These are phyloP conservation scores for Resseliella maxima DNA, from an alignment of 2,888 invertebrate species.

Conservation along the genomic window DNA sequence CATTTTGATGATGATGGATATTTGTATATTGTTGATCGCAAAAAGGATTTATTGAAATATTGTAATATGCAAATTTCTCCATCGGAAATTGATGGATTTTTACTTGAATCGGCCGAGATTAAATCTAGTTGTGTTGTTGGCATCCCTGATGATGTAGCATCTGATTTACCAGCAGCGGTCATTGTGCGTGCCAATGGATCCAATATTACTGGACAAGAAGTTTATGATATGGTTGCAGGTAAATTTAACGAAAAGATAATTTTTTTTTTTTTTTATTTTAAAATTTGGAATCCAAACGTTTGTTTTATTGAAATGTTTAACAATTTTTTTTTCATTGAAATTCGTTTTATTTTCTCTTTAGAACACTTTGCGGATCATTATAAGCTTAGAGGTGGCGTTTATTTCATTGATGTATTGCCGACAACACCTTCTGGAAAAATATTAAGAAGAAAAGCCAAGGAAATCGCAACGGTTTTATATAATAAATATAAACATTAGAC, in stretches of 20 bases:
- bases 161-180: slow-evolving; percentile 64
- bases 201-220: slow-evolving; percentile 60
- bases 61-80: slow-evolving; percentile 53
- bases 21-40: slow-evolving; percentile 57
- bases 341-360: neutral
- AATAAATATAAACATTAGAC: too few species aligned
- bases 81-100: slow-evolving; percentile 57
- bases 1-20: slow-evolving; percentile 57
- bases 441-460: neutral
- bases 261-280: too few species aligned
- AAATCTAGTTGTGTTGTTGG: slow-evolving; percentile 64
- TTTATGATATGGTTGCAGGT: slow-evolving; percentile 60
- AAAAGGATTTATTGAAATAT: slow-evolving; percentile 57
- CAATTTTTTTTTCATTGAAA: neutral
- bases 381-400: slow-evolving; percentile 46
- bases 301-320: neutral
- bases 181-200: slow-evolving; percentile 61
- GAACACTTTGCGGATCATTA: neutral
- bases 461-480: neutral
- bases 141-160: slow-evolving; percentile 61
- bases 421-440: slow-evolving; percentile 28
- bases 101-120: slow-evolving; percentile 61
- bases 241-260: too few species aligned
- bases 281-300: too few species aligned
- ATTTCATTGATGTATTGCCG: neutral